Evolutionary conservation across 1,140 invertebrate species (phyloP).

Genomic region (Amyelois transitella): DNA sequence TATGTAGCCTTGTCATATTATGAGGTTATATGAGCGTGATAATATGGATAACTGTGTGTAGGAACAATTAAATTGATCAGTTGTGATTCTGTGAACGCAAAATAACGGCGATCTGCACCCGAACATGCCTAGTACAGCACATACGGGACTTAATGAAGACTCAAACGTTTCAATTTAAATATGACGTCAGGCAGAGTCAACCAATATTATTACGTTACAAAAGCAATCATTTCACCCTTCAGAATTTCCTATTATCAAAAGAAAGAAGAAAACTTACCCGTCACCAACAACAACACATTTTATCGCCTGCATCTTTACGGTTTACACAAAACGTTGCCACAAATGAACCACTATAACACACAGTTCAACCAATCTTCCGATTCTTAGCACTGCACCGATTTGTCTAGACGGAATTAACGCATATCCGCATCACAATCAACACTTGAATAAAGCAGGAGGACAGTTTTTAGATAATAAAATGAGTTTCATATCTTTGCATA

Average conservation of each 20-base stretch:
- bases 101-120: not conserved
- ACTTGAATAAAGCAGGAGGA: slow-evolving; percentile 38
- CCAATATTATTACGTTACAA: slow-evolving; percentile 24
- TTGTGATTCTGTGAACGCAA: not conserved
- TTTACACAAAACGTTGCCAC: slow-evolving; percentile 40
- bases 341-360: slow-evolving; percentile 53
- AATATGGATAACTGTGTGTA: not conserved
- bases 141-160: not conserved
- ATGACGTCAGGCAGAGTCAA: slow-evolving; percentile 57
- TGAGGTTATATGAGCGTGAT: not conserved
- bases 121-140: not conserved
- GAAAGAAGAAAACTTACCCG: slow-evolving; percentile 80
- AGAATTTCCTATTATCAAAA: not conserved
- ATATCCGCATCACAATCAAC: slow-evolving; percentile 49
- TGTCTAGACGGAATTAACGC: slow-evolving; percentile 48
- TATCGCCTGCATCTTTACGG: slow-evolving; percentile 88
- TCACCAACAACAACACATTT: slow-evolving; percentile 97
- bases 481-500: slow-evolving; percentile 50
- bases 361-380: slow-evolving; percentile 38
- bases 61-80: slow-evolving; percentile 1
- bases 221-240: slow-evolving; percentile 14
- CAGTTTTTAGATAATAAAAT: slow-evolving; percentile 47
- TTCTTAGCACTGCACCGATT: slow-evolving; percentile 51
- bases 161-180: slow-evolving; percentile 35
- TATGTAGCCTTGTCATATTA: too few species aligned